Base-by-base conservation (phyloP, 2,888 invertebrate species). In the Spodoptera exigua region DNA sequence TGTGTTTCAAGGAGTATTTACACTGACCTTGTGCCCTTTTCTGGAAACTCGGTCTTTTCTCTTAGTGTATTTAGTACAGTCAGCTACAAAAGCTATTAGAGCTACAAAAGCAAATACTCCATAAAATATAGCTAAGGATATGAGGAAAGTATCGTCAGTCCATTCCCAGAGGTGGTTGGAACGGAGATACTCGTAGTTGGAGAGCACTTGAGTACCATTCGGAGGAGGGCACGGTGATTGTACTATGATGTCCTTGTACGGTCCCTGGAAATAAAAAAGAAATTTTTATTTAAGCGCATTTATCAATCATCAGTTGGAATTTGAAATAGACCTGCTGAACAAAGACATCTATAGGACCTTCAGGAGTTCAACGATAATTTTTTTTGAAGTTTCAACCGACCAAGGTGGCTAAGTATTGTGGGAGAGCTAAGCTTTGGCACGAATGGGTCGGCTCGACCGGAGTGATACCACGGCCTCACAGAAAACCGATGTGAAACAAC, bases 221-320 rank as follows among this genome's bases (percentile, higher is more conserved):
- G 97, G 97, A 3, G 96, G 95, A 3, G 97, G 97, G 83, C 98
- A 98, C 13, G 97, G 96, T 39, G 96, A 95, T 84, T 97, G 97
- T 27, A 98, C 96, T 81, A 98, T 98, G 69, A 97, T 98, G 82
- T 98, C 98, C 89, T 97, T 97, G 80, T 97, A 96, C 79, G 97
- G 97, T 65, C 97, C 96, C 95, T 98, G 95, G 41, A 71, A 75
- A 3, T 61, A 69, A 85, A 81, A 51, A 44, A 37, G 41, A 32
- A 7, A 44, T 16, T 21, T 17, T 52, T 21, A 27, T 7, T 9
- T n/a, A n/a, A n/a, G n/a, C n/a, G n/a, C n/a, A n/a, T n/a, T n/a
- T n/a, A n/a, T n/a, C n/a, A n/a, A n/a, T n/a, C n/a, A n/a, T n/a
- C n/a, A n/a, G n/a, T n/a, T n/a, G n/a, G n/a, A n/a, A n/a, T n/a